Evolutionary conservation across 2,113 vertebrate genomes (phyloP).

Genomic region (Pholis gunnellus): DNA sequence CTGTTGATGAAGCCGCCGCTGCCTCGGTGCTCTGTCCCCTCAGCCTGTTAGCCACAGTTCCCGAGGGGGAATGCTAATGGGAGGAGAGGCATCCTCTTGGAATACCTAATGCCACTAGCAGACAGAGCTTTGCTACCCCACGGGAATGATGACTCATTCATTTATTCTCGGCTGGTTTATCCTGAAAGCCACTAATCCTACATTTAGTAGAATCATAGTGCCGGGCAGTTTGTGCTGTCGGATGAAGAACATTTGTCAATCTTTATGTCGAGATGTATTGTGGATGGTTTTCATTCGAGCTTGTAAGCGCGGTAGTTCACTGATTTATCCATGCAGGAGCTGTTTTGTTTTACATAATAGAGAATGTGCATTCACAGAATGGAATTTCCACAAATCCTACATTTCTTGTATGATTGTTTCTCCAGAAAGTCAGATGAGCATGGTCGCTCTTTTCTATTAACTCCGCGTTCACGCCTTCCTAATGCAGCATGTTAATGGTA

Average conservation of each 20-base stretch:
- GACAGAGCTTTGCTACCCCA: conserved; percentile 42
- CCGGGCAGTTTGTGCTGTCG: conserved; percentile 4
- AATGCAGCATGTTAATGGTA: conserved; percentile 32
- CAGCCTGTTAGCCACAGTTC: conserved; percentile 55
- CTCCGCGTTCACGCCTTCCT: conserved; percentile 25
- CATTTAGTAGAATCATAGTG: conserved; percentile 16
- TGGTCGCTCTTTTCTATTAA: conserved; percentile 33
- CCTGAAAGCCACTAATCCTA: conserved; percentile 51
- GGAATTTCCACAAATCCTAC: conserved; percentile 36
- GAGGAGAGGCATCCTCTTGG: conserved; percentile 59
- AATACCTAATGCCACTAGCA: conserved; percentile 61
- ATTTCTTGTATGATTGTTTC: conserved; percentile 32
- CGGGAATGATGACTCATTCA: conserved; percentile 67
- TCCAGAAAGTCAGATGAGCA: conserved; percentile 35
- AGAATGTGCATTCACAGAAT: background rate
- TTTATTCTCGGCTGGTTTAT: conserved; percentile 50
- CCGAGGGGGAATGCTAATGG: conserved; percentile 64
- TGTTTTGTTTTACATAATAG: conserved; percentile 7
- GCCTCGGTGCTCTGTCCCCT: conserved; percentile 40
- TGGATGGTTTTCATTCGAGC: background rate
- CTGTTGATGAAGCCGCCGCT: conserved; percentile 50
- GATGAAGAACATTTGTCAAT: conserved; percentile 14
- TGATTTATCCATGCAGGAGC: conserved; percentile 23
- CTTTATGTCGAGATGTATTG: conserved; percentile 2
- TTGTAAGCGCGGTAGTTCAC: background rate